A percentile compares a stretch with the other conserved stretches of the same genome.
These are phyloP conservation scores for Eublepharis macularius DNA, from an alignment of 2,113 vertebrate species.

Conservation along the genomic window DNA sequence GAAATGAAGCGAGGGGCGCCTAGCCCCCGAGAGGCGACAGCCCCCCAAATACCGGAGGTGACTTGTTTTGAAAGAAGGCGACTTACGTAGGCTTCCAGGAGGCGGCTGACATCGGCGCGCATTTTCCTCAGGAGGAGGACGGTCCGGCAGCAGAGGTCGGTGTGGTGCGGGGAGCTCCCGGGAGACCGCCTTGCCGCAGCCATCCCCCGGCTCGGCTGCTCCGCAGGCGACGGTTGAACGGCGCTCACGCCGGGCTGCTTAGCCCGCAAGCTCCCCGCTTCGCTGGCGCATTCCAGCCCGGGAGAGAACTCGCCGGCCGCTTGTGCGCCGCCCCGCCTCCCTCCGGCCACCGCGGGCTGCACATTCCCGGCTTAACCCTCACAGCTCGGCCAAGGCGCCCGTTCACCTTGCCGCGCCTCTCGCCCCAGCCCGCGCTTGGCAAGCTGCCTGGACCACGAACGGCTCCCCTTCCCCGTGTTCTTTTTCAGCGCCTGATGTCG, in stretches of 20 bases:
- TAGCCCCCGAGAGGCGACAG: no score
- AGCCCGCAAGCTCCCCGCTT: slow-evolving; percentile 70
- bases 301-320: slow-evolving; percentile 53
- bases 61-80: no score
- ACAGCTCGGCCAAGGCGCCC: slow-evolving; percentile 70
- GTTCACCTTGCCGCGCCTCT: slow-evolving; percentile 47
- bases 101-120: slow-evolving; percentile 65
- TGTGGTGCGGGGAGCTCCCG: slow-evolving; percentile 19
- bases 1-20: no score
- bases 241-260: slow-evolving; percentile 25
- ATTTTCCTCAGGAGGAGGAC: slow-evolving; percentile 78
- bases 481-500: not conserved
- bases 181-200: slow-evolving; percentile 62
- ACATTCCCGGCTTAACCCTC: slow-evolving; percentile 70
- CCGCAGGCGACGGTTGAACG: slow-evolving; percentile 18
- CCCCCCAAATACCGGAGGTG: no score
- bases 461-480: not conserved
- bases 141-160: slow-evolving; percentile 69
- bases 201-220: slow-evolving; percentile 58
- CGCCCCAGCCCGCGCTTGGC: not conserved
- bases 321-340: no score
- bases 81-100: slow-evolving; percentile 76
- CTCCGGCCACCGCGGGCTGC: no score
- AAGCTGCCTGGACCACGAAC: slow-evolving; percentile 13
- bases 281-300: slow-evolving; percentile 67